phyloP scores from a whole-genome alignment of 2,888 invertebrate species.

The Cheilosia scutellata region DNA sequence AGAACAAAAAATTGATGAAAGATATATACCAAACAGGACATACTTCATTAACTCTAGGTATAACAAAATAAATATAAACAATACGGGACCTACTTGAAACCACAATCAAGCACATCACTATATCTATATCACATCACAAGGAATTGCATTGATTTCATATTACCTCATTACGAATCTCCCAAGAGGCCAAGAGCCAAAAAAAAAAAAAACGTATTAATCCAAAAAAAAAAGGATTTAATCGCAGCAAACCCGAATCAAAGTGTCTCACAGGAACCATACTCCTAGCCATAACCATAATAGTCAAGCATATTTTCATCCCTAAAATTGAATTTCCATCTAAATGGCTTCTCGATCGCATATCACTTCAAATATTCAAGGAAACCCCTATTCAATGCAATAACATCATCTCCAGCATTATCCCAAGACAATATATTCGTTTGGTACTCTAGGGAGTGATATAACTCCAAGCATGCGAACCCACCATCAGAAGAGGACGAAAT shows the following conservation, averaged over 20 bases:
- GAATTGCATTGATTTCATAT: conserved; percentile 56
- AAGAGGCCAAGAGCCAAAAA: not conserved
- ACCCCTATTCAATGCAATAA: conserved; percentile 45
- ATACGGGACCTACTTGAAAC: not conserved
- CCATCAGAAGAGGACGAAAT: conserved; percentile 36
- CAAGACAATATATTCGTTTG: conserved; percentile 46
- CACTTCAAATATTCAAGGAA: conserved; percentile 66
- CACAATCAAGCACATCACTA: not conserved
- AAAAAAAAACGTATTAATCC: not conserved
- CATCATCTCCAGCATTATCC: conserved; percentile 67
- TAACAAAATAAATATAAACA: not conserved
- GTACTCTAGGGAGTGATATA: conserved; percentile 59
- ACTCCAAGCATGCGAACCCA: conserved; percentile 1
- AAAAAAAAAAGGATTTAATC: conserved; percentile 64
- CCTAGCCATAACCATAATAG: not conserved
- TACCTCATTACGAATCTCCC: conserved; percentile 42
- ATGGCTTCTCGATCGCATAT: conserved; percentile 63
- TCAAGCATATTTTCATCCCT: conserved; percentile 4
- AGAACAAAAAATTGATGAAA: no score
- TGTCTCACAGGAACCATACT: not conserved
- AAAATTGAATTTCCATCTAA: conserved; percentile 70
- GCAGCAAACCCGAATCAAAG: conserved; percentile 38
- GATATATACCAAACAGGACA: no score
- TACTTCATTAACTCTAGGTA: not conserved
- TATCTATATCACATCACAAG: not conserved